Percentiles rank a stretch among this genome's conserved stretches.
phyloP scores from a whole-genome alignment of 2,888 invertebrate species.

The Octodonta nipae region DNA sequence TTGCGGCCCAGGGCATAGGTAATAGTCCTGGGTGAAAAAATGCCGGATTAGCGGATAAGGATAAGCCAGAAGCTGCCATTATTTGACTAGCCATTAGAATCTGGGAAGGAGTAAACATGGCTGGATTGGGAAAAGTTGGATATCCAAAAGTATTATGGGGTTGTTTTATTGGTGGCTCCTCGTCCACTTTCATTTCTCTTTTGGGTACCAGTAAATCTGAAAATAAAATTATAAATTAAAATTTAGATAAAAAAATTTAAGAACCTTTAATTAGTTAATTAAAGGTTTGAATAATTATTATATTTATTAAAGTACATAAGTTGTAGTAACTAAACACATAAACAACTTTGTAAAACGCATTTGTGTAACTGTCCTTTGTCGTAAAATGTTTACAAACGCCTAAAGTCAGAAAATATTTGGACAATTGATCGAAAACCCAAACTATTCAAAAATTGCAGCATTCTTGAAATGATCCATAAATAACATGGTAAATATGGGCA shows the following conservation, averaged over 20 bases:
- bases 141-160: constrained; percentile 21
- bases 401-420: no score
- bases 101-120: constrained; percentile 39
- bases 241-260: no score
- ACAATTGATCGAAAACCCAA: constrained; percentile 15
- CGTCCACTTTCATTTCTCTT: constrained; percentile 39
- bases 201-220: constrained; percentile 26
- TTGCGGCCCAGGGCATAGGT: constrained; percentile 39
- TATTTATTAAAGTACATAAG: no score
- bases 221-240: no score
- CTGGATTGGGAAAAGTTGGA: constrained; percentile 35
- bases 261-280: no score
- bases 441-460: constrained; percentile 14
- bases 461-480: constrained; percentile 10
- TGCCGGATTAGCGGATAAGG: constrained; percentile 43
- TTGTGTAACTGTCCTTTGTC: no score
- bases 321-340: no score
- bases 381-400: no score
- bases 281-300: no score
- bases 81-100: constrained; percentile 39
- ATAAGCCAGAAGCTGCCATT: constrained; percentile 44
- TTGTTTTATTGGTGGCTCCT: constrained; percentile 44
- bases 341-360: no score
- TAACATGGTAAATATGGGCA: constrained; percentile 18
- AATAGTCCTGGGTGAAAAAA: constrained; percentile 51